A percentile compares a stretch with the other conserved stretches of the same genome.
These are phyloP conservation scores for Ochotona princeps DNA, from an alignment of 2,113 vertebrate species.

Conservation along the genomic window DNA sequence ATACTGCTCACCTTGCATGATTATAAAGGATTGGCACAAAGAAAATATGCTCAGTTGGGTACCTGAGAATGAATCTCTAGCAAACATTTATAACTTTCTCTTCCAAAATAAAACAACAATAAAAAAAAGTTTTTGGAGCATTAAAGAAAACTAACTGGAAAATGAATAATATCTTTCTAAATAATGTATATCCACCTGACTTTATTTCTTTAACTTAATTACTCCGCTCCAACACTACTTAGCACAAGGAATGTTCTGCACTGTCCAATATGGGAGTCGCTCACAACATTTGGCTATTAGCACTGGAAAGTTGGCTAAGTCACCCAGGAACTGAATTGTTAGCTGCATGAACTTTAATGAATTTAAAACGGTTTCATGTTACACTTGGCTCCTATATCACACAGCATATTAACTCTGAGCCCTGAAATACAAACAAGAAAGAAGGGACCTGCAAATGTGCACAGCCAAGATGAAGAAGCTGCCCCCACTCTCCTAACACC, in stretches of 20 bases:
- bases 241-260: neutral
- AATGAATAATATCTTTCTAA: neutral
- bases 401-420: neutral
- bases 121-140: no score
- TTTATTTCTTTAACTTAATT: slow-evolving; percentile 23
- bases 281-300: neutral
- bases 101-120: neutral
- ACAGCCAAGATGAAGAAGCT: neutral
- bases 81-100: neutral
- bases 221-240: neutral
- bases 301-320: neutral
- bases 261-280: neutral
- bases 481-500: neutral
- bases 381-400: neutral
- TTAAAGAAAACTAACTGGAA: neutral
- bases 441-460: neutral
- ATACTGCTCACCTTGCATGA: neutral
- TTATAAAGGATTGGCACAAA: neutral
- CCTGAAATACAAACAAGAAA: neutral
- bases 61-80: neutral
- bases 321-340: neutral
- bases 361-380: neutral
- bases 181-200: neutral
- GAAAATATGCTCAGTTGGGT: neutral
- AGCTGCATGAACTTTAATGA: neutral